phyloP scores from a whole-genome alignment of 2,113 vertebrate genomes.

The Oreochromis aureus region DNA sequence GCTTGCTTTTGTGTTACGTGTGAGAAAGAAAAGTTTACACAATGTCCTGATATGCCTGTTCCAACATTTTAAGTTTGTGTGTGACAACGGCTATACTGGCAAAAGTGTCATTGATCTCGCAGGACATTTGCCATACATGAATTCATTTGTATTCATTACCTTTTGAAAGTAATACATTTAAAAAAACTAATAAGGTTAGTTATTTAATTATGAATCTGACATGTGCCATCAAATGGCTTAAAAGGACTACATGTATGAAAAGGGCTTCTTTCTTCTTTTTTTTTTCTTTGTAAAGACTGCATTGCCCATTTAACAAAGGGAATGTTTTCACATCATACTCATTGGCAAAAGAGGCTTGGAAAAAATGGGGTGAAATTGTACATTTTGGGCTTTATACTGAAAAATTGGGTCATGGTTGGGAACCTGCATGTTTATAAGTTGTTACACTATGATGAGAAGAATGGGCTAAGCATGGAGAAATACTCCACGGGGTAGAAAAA shows the following conservation, averaged over 20 bases:
- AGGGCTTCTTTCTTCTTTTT: not conserved
- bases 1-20: not conserved
- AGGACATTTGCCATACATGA: not conserved
- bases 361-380: not conserved
- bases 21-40: not conserved
- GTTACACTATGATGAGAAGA: conserved; percentile 5
- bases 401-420: not conserved
- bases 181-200: not conserved
- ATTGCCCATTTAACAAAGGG: not conserved
- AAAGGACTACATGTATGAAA: not conserved
- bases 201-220: not conserved
- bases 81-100: not conserved
- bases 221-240: not conserved
- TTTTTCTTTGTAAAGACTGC: not conserved
- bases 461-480: not conserved
- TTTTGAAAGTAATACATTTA: not conserved
- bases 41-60: not conserved
- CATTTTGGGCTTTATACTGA: not conserved
- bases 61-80: not conserved
- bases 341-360: not conserved
- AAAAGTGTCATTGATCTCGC: not conserved
- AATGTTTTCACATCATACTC: not conserved
- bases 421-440: not conserved
- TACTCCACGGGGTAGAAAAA: not conserved
- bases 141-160: not conserved